These are phyloP conservation scores for Eristalis intricaria DNA, from an alignment of 2,888 invertebrate species.

Conservation along the genomic window DNA sequence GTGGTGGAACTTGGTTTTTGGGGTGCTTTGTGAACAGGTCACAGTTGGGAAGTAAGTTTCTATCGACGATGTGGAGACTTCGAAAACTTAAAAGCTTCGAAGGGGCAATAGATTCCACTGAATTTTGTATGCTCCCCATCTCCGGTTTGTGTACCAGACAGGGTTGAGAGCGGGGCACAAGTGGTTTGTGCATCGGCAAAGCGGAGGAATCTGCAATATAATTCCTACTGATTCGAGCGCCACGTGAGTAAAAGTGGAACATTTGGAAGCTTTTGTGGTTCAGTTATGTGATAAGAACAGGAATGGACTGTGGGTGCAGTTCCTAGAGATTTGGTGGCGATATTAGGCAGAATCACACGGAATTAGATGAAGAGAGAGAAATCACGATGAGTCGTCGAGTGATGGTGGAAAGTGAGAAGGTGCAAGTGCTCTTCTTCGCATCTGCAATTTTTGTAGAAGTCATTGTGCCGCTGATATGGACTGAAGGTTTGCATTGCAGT, in stretches of 20 bases:
- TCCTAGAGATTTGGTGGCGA: too few relatives aligned
- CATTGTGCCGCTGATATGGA: too few relatives aligned
- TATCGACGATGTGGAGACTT: not conserved
- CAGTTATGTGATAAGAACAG: not conserved
- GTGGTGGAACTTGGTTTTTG: not conserved
- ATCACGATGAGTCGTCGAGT: too few relatives aligned
- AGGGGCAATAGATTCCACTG: not conserved
- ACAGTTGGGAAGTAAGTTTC: not conserved
- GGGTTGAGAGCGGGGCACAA: not conserved
- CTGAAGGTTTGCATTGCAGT: too few relatives aligned
- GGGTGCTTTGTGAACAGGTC: not conserved
- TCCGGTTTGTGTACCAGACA: not conserved
- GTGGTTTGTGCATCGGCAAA: not conserved
- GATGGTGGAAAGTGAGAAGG: too few relatives aligned
- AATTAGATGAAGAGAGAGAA: too few relatives aligned
- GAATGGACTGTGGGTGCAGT: too few relatives aligned
- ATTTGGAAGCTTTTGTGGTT: not conserved
- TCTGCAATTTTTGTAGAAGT: too few relatives aligned
- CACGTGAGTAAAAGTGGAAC: not conserved
- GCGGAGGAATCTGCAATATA: rapidly evolving
- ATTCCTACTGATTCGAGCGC: not conserved
- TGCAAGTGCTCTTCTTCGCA: too few relatives aligned
- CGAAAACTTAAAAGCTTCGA: not conserved
- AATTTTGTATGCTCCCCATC: too few relatives aligned
- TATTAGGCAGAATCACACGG: too few relatives aligned